phyloP scores from a whole-genome alignment of 2,113 vertebrate species.

The Oncorhynchus tshawytscha region DNA sequence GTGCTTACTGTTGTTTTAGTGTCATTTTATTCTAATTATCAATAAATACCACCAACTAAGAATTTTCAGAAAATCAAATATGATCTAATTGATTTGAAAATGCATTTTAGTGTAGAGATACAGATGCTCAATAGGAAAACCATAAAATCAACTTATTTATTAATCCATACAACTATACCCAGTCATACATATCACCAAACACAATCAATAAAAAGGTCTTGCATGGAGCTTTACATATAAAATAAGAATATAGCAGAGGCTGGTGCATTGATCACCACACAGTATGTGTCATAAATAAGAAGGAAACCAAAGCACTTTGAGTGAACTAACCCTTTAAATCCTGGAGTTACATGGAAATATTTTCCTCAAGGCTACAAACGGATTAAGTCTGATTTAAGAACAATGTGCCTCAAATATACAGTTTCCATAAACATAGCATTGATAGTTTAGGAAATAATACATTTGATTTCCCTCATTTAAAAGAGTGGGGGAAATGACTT shows the following conservation, averaged over 20 bases:
- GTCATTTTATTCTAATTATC: background rate
- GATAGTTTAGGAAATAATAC: too few relatives aligned
- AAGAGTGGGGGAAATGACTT: too few relatives aligned
- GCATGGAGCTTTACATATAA: too few relatives aligned
- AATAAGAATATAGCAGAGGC: too few relatives aligned
- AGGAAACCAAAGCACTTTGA: background rate
- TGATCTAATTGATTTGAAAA: background rate
- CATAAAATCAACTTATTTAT: background rate
- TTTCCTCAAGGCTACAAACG: background rate
- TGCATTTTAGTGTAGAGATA: background rate
- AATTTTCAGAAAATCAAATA: background rate
- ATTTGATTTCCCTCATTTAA: too few relatives aligned
- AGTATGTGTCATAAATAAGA: slow-evolving; percentile 30
- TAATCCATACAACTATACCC: too few relatives aligned
- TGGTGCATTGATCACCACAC: background rate
- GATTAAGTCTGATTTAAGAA: background rate
- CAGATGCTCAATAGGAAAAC: background rate
- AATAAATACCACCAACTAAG: background rate
- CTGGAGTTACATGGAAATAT: too few relatives aligned
- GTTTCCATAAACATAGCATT: too few relatives aligned
- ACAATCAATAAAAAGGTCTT: too few relatives aligned
- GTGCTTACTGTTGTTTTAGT: background rate
- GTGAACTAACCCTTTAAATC: too few relatives aligned
- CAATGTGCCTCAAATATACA: background rate
- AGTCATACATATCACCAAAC: too few relatives aligned